Evolutionary conservation across 2,797 vertebrate genomes (phyloP), one percentile per base, ranked within the genome.

Genomic region (Spinibarbus caldwelli): DNA sequence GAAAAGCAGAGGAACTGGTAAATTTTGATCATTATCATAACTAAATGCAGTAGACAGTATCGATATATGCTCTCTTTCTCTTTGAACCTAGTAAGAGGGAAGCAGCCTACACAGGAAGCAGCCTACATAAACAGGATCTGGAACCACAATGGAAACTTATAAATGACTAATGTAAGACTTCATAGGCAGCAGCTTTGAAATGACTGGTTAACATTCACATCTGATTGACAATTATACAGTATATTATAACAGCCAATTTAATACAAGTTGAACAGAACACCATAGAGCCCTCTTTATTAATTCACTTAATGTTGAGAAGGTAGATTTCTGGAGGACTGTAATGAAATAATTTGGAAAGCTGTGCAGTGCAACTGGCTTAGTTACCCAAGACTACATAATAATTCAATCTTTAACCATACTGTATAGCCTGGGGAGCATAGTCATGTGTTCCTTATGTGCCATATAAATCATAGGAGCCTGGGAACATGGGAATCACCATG

Each of bases 21-120:
- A 62, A 59, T n/a, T 62, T 43, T 31, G 9, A 85, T 29, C 82
- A 31, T 84, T 78, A 75, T 66, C 23, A 45, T 23, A 6, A 43
- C 54, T 62, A 29, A 6, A 52, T 21, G 19, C 47, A 52, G 73
- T 23, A 54, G 19, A 29, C 43, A n/a, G 76, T 43, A 19, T 62
- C 21, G 54, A 43, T 19, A 9, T 11, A 43, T 67, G 62, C 12
- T 3, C 2, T 66, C 26, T 49, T 7, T 15, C 17, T 67, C 31
- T 52, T 3, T 17, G 47, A 52, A 80, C 29, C 29, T 49, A 38
- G 29, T 34, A 31, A 80, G 21, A 34, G 31, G 62, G 43, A 23
- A 49, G 43, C 29, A 10, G 43, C n/a, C n/a, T n/a, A n/a, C n/a
- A n/a, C n/a, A n/a, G n/a, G n/a, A n/a, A n/a, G n/a, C n/a, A n/a